Conservation (phyloP, 2,888 invertebrate genomes). For the Sesia bembeciformis region DNA sequence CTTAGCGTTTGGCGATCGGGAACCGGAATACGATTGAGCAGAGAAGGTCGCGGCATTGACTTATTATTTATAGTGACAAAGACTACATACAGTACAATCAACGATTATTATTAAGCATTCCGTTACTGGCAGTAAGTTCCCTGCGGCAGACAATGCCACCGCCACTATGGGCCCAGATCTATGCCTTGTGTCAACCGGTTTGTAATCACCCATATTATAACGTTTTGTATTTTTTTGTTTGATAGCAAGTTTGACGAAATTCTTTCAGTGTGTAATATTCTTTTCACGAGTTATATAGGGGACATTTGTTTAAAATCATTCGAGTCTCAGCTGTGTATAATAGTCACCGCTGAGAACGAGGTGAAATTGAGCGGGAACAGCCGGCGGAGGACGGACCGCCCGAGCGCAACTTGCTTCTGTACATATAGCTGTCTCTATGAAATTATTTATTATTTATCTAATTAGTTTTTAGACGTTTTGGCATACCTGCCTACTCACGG, state of each 20-base stretch:
- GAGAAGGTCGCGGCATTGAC: slow-evolving; percentile 53
- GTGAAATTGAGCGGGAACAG: slow-evolving; percentile 2
- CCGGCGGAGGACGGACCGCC: slow-evolving; percentile 15
- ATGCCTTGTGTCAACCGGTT: too few relatives aligned
- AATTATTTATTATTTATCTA: slow-evolving; percentile 68
- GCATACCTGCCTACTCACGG: too few relatives aligned
- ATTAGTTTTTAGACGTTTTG: slow-evolving; percentile 33
- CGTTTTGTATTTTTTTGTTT: too few relatives aligned
- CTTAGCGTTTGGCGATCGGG: slow-evolving; percentile 36
- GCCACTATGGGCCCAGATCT: too few relatives aligned
- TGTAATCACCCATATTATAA: too few relatives aligned
- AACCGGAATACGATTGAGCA: slow-evolving; percentile 37
- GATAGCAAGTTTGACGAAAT: too few relatives aligned
- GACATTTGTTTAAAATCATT: slow-evolving; percentile 28
- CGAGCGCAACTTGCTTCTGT: slow-evolving; percentile 63
- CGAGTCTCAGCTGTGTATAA: slow-evolving; percentile 27
- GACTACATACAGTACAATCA: too few relatives aligned
- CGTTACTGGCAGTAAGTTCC: too few relatives aligned
- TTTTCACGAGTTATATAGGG: too few relatives aligned
- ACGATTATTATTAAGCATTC: too few relatives aligned
- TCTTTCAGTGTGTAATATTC: too few relatives aligned
- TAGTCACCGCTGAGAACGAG: slow-evolving; percentile 15
- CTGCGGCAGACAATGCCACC: too few relatives aligned
- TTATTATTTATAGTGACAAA: slow-evolving; percentile 23
- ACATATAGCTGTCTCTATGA: slow-evolving; percentile 60